Base-by-base conservation (phyloP, 2,888 invertebrate species). In the Caenorhabditis auriculariae region DNA sequence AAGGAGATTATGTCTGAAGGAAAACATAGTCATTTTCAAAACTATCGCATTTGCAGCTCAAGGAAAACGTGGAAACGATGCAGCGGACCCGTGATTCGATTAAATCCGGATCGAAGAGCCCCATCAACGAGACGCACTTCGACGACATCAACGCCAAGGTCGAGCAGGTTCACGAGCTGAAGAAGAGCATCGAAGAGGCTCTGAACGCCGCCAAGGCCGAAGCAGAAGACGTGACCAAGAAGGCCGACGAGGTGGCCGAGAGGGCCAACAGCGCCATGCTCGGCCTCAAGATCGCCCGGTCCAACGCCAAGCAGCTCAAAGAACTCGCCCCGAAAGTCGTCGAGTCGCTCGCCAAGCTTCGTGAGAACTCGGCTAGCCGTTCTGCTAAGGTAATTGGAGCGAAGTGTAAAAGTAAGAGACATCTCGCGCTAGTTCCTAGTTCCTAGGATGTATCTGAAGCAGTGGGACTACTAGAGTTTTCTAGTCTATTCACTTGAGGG, bases 201-300 rank as follows among this genome's bases (percentile, higher is more conserved):
- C 47, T 65, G 27, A 56, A 65, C 9, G 56, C 50, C 17, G 60
- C 58, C 12, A 43, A 60, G 17, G 26, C 54, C n/a, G 59, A 65
- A 52, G 46, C 66, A 19, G 35, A 41, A 9, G 32, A 55, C 28
- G 38, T 43, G 15, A 50, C 29, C n/a, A 51, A 51, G 15, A 60
- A 60, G 9, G 57, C 65, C 26, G 64, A 53, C 26, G 47, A 46
- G 29, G 59, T 60, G 17, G 51, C 63, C 9, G 58, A 61, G 7
- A 58, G 53, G 17, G 56, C 56, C 0, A 63, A 63, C 32, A 59
- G 60, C 19, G 66, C 71, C 1, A 51, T 58, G 28, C 67, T 68
- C 38, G 66, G 61, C 35, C 51, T 68, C 28, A 47, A 54, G 7
- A 41, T 52, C 28, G 59, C 63, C 19, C 48, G 49, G 23, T 59